These are phyloP conservation scores for Choloepus hoffmanni DNA, from an alignment of 2,113 vertebrate genomes.

Conservation along the genomic window DNA sequence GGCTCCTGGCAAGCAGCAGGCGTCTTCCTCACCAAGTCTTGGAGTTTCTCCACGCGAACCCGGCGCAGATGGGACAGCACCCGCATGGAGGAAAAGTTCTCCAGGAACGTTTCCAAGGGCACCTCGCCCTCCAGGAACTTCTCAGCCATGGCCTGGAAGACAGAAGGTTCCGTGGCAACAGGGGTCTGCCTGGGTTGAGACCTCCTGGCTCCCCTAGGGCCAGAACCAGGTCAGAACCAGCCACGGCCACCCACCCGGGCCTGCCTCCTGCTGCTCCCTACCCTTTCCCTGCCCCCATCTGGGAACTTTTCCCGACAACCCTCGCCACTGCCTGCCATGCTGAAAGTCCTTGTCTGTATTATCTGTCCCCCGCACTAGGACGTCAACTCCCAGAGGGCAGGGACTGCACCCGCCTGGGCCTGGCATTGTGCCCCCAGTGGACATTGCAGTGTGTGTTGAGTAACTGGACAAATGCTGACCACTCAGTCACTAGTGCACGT, in stretches of 20 bases:
- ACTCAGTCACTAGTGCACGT: fast-evolving
- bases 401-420: background rate
- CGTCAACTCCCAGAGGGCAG: background rate
- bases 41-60: slow-evolving; percentile 95
- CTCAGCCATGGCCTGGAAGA: slow-evolving; percentile 91
- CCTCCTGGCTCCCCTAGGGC: fast-evolving
- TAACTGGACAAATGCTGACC: background rate
- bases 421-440: background rate
- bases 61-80: slow-evolving; percentile 92
- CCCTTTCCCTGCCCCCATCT: background rate
- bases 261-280: background rate
- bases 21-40: slow-evolving; percentile 90
- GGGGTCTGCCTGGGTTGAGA: background rate
- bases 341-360: fast-evolving
- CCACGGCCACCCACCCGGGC: fast-evolving
- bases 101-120: slow-evolving; percentile 92
- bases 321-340: background rate
- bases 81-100: slow-evolving; percentile 90
- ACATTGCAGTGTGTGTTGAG: fast-evolving
- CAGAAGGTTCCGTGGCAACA: background rate
- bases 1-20: slow-evolving; percentile 60
- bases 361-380: background rate
- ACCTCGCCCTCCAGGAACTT: slow-evolving; percentile 93
- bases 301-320: background rate
- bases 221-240: background rate